Percentiles rank a stretch among this genome's conserved stretches.
Evolutionary conservation across 2,797 vertebrate species (phyloP).

Genomic region (Perodicticus potto): DNA sequence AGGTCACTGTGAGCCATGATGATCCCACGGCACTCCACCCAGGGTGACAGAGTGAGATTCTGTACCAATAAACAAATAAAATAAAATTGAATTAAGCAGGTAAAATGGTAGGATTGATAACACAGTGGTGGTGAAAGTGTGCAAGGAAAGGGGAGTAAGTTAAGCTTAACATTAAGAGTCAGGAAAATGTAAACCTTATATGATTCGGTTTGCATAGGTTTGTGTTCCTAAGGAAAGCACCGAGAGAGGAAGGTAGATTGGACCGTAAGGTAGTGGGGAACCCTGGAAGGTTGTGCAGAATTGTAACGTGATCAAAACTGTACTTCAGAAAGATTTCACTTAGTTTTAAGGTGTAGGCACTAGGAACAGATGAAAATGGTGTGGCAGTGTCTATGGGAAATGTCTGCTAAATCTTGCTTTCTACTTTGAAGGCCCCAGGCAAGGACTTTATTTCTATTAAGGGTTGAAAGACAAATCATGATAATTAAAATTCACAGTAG

Average conservation of each 20-base stretch:
- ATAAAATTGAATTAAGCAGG: conserved; percentile 39
- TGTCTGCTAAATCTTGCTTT: background rate
- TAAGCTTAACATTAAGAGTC: conserved; percentile 18
- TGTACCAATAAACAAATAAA: background rate
- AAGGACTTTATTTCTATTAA: background rate
- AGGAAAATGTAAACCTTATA: background rate
- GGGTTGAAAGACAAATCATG: background rate
- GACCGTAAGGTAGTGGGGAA: background rate
- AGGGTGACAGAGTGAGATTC: too few species aligned
- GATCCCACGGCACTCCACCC: too few species aligned
- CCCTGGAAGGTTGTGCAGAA: background rate
- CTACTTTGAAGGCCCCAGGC: background rate
- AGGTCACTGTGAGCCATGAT: too few species aligned
- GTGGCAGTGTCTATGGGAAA: background rate
- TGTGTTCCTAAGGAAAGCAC: background rate
- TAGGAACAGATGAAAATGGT: background rate
- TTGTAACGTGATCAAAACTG: background rate
- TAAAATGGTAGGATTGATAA: background rate
- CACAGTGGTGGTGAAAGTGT: background rate
- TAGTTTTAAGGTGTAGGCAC: background rate
- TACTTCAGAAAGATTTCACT: background rate
- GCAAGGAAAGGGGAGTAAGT: background rate
- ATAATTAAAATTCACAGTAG: conserved; percentile 5
- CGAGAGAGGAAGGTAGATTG: background rate
- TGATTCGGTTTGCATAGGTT: background rate